Evolutionary conservation across 2,113 vertebrate genomes (phyloP).

Genomic region (Gallinago media): DNA sequence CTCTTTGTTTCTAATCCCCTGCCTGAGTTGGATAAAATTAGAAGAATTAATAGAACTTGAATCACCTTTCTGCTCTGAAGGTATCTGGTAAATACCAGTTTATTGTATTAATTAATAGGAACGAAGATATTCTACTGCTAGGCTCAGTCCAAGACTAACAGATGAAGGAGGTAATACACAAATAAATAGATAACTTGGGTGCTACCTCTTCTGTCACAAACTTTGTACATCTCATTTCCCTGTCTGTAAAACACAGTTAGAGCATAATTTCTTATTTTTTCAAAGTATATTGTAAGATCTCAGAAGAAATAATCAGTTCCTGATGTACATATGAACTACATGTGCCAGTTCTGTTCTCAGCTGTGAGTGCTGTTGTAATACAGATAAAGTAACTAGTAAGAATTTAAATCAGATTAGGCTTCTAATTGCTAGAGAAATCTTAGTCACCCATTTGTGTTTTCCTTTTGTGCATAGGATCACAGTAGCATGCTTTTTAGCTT

Average conservation of each 20-base stretch:
- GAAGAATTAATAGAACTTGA: background rate
- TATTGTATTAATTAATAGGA: background rate
- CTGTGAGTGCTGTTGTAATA: fast-evolving
- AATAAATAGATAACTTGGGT: background rate
- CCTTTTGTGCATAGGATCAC: background rate
- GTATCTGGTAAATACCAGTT: background rate
- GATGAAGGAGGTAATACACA: background rate
- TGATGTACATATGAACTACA: background rate
- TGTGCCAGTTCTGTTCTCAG: background rate
- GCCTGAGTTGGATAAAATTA: background rate
- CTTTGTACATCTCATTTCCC: background rate
- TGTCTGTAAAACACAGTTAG: background rate
- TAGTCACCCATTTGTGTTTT: background rate
- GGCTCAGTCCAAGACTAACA: background rate
- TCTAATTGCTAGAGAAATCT: background rate
- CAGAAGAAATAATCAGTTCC: background rate
- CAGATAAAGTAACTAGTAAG: background rate
- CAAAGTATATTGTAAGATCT: background rate
- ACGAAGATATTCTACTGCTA: background rate
- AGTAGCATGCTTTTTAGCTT: background rate
- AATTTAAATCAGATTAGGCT: background rate
- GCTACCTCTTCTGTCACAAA: background rate
- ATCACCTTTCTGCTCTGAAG: background rate
- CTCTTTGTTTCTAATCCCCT: background rate
- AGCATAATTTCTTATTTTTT: background rate